Evolutionary conservation across 1,140 invertebrate genomes (phyloP).

Genomic region (Tribolium castaneum): DNA sequence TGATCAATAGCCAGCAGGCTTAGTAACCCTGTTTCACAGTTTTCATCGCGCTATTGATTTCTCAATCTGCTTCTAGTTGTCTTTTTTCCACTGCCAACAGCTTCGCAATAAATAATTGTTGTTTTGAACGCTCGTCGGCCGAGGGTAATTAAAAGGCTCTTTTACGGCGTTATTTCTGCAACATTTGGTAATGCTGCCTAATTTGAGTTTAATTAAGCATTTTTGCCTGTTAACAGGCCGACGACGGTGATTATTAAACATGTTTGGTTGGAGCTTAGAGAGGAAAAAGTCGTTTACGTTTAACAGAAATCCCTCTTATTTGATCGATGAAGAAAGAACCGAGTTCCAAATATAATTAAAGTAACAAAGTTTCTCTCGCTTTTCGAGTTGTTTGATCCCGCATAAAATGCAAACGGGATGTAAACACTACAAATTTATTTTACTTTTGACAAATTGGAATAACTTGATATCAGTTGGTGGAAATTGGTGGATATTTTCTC

Average conservation of each 20-base stretch:
- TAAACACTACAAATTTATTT: constrained; percentile 28
- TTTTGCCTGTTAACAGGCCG: not conserved
- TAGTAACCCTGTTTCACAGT: constrained; percentile 10
- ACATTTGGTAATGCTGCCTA: constrained; percentile 2
- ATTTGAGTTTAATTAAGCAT: constrained; percentile 15
- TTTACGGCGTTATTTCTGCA: not conserved
- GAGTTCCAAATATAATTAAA: constrained; percentile 22
- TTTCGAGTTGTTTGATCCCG: constrained; percentile 25
- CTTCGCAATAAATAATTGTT: constrained; percentile 32
- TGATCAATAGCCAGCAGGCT: constrained; percentile 38
- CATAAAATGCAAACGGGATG: constrained; percentile 28
- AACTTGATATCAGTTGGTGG: not conserved
- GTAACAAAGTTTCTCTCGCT: constrained; percentile 29
- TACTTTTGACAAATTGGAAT: constrained; percentile 18
- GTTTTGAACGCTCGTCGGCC: not conserved
- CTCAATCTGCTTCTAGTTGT: constrained; percentile 31
- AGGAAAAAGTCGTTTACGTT: constrained; percentile 21
- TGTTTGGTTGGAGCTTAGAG: not conserved
- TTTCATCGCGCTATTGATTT: constrained; percentile 37
- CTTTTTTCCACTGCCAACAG: constrained; percentile 8
- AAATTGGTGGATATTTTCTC: not conserved
- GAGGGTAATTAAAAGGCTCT: constrained; percentile 11
- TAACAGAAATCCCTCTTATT: constrained; percentile 14
- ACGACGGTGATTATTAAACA: constrained; percentile 12
- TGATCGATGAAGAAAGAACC: constrained; percentile 28